Conservation (phyloP, 2,888 invertebrate species). For the Cerceris ruficornis region DNA sequence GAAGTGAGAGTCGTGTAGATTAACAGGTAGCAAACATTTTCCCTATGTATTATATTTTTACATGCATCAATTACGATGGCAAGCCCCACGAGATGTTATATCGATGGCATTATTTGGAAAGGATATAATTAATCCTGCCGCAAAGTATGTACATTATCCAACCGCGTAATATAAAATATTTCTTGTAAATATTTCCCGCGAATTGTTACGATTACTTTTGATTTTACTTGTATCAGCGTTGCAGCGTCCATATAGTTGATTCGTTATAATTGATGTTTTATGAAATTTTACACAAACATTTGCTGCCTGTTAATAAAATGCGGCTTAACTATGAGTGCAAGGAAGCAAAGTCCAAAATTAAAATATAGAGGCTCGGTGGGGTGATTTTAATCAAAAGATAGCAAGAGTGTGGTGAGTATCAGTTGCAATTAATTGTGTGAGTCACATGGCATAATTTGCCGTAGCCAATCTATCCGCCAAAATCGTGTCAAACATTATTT, state of each 20-base stretch:
- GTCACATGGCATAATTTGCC: conserved; percentile 65
- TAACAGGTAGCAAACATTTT: conserved; percentile 55
- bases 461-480: conserved; percentile 72
- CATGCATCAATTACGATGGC: neutral
- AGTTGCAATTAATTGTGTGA: conserved; percentile 68
- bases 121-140: neutral
- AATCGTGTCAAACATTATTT: conserved; percentile 76
- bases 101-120: neutral
- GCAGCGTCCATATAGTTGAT: neutral
- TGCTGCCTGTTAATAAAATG: conserved; percentile 60
- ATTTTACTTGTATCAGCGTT: neutral
- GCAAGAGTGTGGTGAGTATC: conserved; percentile 62
- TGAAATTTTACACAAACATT: conserved; percentile 4
- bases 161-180: neutral
- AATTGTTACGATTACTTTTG: neutral
- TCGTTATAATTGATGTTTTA: neutral
- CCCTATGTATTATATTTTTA: neutral
- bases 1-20: conserved; percentile 40
- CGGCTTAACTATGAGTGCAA: conserved; percentile 53
- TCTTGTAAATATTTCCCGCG: neutral
- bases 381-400: conserved; percentile 71
- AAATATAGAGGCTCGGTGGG: conserved; percentile 70
- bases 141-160: neutral
- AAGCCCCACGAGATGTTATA: neutral
- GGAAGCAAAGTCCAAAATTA: conserved; percentile 65